Percentiles rank a stretch among this genome's conserved stretches.
phyloP scores from a whole-genome alignment of 2,888 invertebrate species.

The Drosophila anceps region DNA sequence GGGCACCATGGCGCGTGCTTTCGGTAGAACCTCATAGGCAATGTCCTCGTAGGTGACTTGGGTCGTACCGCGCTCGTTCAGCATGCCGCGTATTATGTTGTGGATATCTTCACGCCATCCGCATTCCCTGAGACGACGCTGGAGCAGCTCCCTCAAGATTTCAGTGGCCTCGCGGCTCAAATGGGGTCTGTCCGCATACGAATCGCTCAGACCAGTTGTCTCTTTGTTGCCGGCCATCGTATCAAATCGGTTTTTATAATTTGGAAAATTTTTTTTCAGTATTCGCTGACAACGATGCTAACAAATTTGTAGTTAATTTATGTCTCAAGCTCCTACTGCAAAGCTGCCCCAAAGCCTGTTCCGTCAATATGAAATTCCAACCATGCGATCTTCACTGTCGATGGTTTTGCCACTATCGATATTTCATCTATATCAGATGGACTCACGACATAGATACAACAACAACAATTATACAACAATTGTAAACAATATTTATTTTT shows the following conservation, averaged over 20 bases:
- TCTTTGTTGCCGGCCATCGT: not conserved
- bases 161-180: not conserved
- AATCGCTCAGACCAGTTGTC: not conserved
- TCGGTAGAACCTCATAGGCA: not conserved
- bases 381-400: too few relatives aligned
- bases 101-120: conserved; percentile 97
- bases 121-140: conserved; percentile 93
- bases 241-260: not conserved
- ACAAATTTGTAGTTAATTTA: too few relatives aligned
- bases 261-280: not conserved
- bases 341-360: too few relatives aligned
- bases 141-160: conserved; percentile 89
- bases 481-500: too few relatives aligned
- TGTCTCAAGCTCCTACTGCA: too few relatives aligned
- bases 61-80: not conserved
- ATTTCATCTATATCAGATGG: too few relatives aligned
- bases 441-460: too few relatives aligned
- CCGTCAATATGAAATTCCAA: too few relatives aligned
- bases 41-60: conserved; percentile 2
- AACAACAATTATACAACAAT: too few relatives aligned
- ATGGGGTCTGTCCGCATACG: not conserved
- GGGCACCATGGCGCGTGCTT: conserved; percentile 1
- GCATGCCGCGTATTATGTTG: conserved; percentile 87
- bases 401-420: too few relatives aligned
- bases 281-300: not conserved